phyloP scores from a whole-genome alignment of 1,140 invertebrate species.

The Drosophila tsacasi region DNA sequence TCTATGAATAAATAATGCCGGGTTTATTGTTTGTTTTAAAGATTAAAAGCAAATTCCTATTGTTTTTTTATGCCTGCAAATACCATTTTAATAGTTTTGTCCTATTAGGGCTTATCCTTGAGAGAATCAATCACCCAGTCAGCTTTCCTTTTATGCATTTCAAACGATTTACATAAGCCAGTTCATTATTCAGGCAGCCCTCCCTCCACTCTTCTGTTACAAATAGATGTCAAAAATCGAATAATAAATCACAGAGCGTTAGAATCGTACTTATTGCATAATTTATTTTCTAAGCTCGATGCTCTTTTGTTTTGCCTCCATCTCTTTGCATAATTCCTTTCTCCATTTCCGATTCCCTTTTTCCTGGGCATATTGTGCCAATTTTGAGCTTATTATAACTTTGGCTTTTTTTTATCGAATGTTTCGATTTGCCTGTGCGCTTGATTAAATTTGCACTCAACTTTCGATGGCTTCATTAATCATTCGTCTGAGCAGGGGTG shows the following conservation, averaged over 20 bases:
- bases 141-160: conserved; percentile 16
- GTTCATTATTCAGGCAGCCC: conserved; percentile 55
- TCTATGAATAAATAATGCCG: conserved; percentile 1
- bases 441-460: conserved; percentile 80
- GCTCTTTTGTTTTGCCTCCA: conserved; percentile 37
- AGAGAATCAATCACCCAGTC: conserved; percentile 17
- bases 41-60: background rate
- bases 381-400: conserved; percentile 80
- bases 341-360: conserved; percentile 25
- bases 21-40: background rate
- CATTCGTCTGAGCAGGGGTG: conserved; percentile 47
- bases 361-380: conserved; percentile 61
- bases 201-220: background rate
- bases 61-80: background rate
- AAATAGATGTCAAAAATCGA: conserved; percentile 74
- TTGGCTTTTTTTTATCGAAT: conserved; percentile 48
- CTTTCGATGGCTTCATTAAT: conserved; percentile 78
- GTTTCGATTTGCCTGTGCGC: conserved; percentile 75
- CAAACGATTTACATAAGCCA: conserved; percentile 53
- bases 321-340: conserved; percentile 34
- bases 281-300: conserved; percentile 75
- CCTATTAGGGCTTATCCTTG: conserved; percentile 1
- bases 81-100: background rate
- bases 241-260: conserved; percentile 68
- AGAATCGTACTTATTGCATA: conserved; percentile 40